These are phyloP conservation scores for Tyrannus savana DNA, from an alignment of 2,113 vertebrate genomes.

Conservation along the genomic window DNA sequence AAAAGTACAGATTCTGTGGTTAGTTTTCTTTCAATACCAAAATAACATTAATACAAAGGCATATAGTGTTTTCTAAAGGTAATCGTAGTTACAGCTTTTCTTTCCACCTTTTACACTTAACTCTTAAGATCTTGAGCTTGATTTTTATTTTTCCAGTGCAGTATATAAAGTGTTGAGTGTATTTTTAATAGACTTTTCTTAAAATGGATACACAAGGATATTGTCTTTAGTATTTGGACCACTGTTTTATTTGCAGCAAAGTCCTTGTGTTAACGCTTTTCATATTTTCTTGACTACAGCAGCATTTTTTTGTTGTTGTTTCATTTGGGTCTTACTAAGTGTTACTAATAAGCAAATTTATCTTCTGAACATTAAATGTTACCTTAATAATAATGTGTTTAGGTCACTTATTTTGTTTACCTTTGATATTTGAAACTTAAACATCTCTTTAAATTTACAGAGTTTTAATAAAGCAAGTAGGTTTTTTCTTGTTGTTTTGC, in stretches of 20 bases:
- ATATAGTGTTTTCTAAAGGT: background rate
- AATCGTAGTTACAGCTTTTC: background rate
- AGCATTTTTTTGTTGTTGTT: background rate
- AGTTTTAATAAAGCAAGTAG: background rate
- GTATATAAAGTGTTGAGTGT: background rate
- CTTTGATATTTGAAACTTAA: background rate
- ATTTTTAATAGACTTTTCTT: background rate
- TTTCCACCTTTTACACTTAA: background rate
- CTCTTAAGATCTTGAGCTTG: background rate
- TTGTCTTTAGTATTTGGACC: background rate
- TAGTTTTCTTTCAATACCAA: background rate
- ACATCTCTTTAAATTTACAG: background rate
- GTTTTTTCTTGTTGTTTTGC: background rate
- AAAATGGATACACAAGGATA: background rate
- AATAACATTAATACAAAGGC: background rate
- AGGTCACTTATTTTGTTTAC: background rate
- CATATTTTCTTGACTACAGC: background rate
- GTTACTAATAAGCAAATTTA: background rate
- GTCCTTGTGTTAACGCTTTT: background rate
- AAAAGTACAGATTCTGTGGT: background rate
- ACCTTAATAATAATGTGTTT: background rate
- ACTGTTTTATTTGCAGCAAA: background rate
- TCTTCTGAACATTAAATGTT: background rate
- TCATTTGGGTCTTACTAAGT: background rate
- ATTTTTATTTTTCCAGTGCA: background rate